These are phyloP conservation scores for Tethea ocularis DNA, from an alignment of 2,888 invertebrate species.

Conservation along the genomic window DNA sequence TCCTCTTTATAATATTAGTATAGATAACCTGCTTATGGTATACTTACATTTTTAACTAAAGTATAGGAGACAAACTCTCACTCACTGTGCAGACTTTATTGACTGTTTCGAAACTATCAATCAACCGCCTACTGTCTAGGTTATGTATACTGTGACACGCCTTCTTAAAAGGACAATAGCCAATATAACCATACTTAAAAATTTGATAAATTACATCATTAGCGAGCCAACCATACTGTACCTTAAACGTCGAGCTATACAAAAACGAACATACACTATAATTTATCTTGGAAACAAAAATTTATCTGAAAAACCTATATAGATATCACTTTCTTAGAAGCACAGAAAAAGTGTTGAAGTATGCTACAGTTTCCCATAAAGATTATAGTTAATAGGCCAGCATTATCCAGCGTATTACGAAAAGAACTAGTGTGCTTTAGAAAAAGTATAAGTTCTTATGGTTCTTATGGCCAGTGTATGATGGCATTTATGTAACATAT, in stretches of 20 bases:
- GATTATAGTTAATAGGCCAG: conserved; percentile 2
- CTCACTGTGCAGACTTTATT: too few species aligned
- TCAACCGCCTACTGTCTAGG: background rate
- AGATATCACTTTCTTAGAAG: background rate
- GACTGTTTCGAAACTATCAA: too few species aligned
- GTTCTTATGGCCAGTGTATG: background rate
- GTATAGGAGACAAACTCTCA: too few species aligned
- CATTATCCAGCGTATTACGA: background rate
- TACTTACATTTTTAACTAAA: too few species aligned
- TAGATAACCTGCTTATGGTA: too few species aligned
- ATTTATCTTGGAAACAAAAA: background rate
- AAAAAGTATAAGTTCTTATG: background rate
- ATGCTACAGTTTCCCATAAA: background rate
- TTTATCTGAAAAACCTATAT: background rate
- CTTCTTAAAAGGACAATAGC: background rate
- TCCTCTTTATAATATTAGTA: too few species aligned
- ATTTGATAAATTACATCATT: conserved; percentile 8
- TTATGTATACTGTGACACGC: background rate
- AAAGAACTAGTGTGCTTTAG: background rate
- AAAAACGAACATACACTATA: background rate
- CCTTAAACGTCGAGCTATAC: background rate
- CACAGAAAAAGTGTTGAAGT: background rate
- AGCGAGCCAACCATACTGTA: background rate
- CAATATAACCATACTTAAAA: conserved; percentile 1
- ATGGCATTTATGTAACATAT: background rate